Evolutionary conservation across 2,797 vertebrate genomes (phyloP), one percentile per base, ranked within the genome.

Genomic region (Acanthiza pusilla): DNA sequence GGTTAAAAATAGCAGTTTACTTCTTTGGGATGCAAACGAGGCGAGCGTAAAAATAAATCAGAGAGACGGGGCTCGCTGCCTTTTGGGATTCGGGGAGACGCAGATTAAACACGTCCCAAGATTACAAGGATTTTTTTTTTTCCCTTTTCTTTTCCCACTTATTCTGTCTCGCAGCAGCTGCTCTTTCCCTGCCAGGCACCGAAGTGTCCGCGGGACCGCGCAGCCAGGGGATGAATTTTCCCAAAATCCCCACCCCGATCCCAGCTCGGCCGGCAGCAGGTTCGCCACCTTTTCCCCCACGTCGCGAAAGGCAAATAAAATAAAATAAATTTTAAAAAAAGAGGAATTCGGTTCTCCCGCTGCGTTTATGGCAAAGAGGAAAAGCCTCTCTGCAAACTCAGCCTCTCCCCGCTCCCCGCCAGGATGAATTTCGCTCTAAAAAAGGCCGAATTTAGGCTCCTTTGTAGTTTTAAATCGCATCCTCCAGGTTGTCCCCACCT

Each of bases 1-100:
- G 92, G 94, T 96, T 96, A 95, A 96, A 96, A 96, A 96, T 95
- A 96, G 94, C 96, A 81, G 94, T 94, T 96, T 94, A 81, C 93
- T 94, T 95, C 94, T 96, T 94, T 94, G 94, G 95, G 96, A 95
- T 96, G 94, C 96, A 95, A 93, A 94, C 93, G 71, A 94, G 94
- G 92, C 95, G 63, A 79, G 93, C 77, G 72, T 87, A 86, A 92
- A 94, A 93, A 96, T 96, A 95, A 96, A 96, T 91, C 93, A 91
- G 94, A 84, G 86, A 88, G 93, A 88, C 80, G 80, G 80, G 71
- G 74, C 70, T 66, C 74, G 77, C 92, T 93, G 90, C 63, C 93
- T 95, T 88, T 94, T 82, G 90, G 94, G 95, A 94, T 78, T 93
- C 93, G 40, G 89, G 83, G 94, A 90, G 79, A 85, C 74, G 63